These are phyloP conservation scores for Nysson spinosus DNA, from an alignment of 2,888 invertebrate genomes.

Conservation along the genomic window DNA sequence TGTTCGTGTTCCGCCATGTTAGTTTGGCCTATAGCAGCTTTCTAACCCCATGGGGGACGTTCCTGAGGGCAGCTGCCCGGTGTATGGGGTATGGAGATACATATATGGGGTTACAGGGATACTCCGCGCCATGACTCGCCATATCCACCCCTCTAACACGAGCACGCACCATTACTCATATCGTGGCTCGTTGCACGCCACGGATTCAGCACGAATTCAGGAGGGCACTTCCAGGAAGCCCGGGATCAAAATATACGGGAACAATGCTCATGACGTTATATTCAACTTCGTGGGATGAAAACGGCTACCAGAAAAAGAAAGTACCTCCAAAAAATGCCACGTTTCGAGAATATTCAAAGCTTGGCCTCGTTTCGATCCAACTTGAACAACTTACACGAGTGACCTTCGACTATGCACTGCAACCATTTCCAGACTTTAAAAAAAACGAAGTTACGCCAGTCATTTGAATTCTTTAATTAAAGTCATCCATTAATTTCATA, in stretches of 20 bases:
- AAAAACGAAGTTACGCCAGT: neutral
- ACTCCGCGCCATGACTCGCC: conserved; percentile 75
- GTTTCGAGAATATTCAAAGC: too few species aligned
- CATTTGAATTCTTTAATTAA: conserved; percentile 50
- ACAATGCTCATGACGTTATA: conserved; percentile 44
- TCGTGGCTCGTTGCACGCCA: conserved; percentile 74
- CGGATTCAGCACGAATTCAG: conserved; percentile 59
- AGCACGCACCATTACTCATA: conserved; percentile 78
- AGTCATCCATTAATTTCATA: conserved; percentile 61
- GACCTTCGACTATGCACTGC: conserved; percentile 14
- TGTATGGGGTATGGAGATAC: too few species aligned
- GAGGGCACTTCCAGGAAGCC: conserved; percentile 56
- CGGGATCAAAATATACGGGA: conserved; percentile 49
- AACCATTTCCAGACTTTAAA: conserved; percentile 17
- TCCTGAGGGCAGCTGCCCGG: conserved; percentile 58
- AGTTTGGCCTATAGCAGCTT: conserved; percentile 53
- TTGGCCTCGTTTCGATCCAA: conserved; percentile 22
- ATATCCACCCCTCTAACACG: conserved; percentile 71
- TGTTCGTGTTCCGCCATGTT: conserved; percentile 74
- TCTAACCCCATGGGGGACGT: conserved; percentile 64
- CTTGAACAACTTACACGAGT: too few species aligned
- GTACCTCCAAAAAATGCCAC: too few species aligned
- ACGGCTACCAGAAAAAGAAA: neutral
- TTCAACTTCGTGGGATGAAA: conserved; percentile 5
- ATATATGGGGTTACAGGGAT: conserved; percentile 62